Conservation (phyloP, 2,113 vertebrate species). For the Mastomys natalensis region DNA sequence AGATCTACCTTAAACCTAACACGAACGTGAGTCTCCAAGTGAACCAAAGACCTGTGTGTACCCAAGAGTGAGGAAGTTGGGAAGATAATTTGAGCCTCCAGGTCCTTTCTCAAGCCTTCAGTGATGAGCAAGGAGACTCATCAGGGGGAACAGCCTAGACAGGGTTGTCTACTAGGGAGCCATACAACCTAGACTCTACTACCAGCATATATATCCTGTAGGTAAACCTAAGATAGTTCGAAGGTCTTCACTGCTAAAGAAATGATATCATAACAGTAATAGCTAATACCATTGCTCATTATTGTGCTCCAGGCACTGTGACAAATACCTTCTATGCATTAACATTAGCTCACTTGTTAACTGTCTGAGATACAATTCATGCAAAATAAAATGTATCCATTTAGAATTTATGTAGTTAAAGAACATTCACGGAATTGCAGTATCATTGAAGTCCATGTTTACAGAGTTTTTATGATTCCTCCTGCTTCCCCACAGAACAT, state of each 20-base stretch:
- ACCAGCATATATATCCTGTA: background rate
- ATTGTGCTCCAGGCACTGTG: background rate
- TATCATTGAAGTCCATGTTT: background rate
- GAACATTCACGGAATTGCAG: background rate
- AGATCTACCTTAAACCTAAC: background rate
- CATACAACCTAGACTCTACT: background rate
- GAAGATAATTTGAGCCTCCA: background rate
- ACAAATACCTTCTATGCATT: background rate
- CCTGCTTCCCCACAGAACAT: background rate
- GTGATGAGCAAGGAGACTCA: background rate
- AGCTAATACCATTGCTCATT: background rate
- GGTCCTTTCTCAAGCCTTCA: background rate
- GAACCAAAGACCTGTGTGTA: background rate
- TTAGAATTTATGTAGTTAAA: background rate
- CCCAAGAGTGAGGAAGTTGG: background rate
- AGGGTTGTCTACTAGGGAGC: background rate
- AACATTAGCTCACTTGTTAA: background rate
- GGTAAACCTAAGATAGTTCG: background rate
- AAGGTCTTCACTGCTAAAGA: constrained; percentile 21
- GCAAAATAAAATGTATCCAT: background rate
- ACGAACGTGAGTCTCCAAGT: background rate
- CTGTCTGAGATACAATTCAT: constrained; percentile 37
- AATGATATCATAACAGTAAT: background rate
- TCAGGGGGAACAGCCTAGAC: background rate
- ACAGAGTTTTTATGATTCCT: background rate